Conservation (phyloP, 2,113 vertebrate genomes). For the Mystacornis crossleyi region DNA sequence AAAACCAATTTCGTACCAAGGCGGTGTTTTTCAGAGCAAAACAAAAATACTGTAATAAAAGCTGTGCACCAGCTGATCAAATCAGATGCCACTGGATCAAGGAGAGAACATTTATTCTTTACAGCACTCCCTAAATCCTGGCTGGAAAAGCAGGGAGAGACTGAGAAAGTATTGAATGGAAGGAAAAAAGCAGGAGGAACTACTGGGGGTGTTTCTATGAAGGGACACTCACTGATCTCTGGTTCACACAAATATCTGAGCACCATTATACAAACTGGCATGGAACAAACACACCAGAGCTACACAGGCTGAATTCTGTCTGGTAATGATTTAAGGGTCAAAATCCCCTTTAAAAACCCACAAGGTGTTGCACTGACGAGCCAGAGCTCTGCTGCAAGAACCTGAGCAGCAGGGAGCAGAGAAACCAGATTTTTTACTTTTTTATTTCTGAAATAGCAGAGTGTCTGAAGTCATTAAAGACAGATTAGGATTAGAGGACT, state of each 20-base stretch:
- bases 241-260: neutral
- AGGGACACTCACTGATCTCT: neutral
- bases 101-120: neutral
- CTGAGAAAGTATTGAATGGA: accelerated
- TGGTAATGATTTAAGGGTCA: neutral
- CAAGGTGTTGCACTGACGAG: accelerated
- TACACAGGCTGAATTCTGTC: neutral
- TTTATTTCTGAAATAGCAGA: neutral
- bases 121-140: neutral
- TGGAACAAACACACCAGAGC: neutral
- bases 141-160: neutral
- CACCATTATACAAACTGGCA: accelerated
- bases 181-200: neutral
- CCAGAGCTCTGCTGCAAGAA: neutral
- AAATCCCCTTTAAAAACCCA: neutral
- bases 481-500: neutral
- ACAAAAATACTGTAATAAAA: neutral
- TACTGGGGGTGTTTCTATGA: neutral
- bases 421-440: neutral
- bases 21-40: neutral
- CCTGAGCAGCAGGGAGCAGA: neutral
- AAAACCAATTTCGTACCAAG: neutral
- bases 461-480: neutral
- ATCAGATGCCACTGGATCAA: neutral
- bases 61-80: neutral